A percentile compares a stretch with the other conserved stretches of the same genome.
Evolutionary conservation across 2,888 invertebrate genomes (phyloP).

Genomic region (Pyrrhia umbra): DNA sequence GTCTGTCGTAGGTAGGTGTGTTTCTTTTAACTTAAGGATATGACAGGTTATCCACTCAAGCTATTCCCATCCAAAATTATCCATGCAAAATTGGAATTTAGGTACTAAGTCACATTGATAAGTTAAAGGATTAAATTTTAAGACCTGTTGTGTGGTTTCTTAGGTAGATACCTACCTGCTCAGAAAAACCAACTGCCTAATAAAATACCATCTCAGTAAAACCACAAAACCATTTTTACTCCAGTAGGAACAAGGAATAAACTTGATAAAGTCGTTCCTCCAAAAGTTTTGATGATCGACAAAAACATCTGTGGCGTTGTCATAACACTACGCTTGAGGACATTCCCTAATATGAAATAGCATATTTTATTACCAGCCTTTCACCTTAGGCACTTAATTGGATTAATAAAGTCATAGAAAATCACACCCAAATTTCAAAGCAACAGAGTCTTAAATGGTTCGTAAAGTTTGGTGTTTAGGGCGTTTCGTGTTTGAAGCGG

Average conservation of each 20-base stretch:
- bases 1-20: too few relatives aligned
- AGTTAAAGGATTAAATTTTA: too few relatives aligned
- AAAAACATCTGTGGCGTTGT: slow-evolving; percentile 64
- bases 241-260: not conserved
- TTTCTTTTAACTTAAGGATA: too few relatives aligned
- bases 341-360: slow-evolving; percentile 67
- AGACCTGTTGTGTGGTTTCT: too few relatives aligned
- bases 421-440: slow-evolving; percentile 20
- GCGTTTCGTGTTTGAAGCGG: slow-evolving; percentile 76
- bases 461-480: slow-evolving; percentile 69
- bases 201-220: too few relatives aligned
- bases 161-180: too few relatives aligned
- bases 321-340: slow-evolving; percentile 68
- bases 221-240: too few relatives aligned
- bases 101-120: too few relatives aligned
- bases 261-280: slow-evolving; percentile 19
- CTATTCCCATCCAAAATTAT: too few relatives aligned
- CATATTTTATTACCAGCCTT: slow-evolving; percentile 75
- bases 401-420: slow-evolving; percentile 54
- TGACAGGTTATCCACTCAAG: too few relatives aligned
- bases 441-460: slow-evolving; percentile 65
- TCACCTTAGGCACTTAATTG: slow-evolving; percentile 75
- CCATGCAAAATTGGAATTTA: too few relatives aligned
- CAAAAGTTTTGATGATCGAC: slow-evolving; percentile 62
- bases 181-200: too few relatives aligned